Conservation (phyloP, 2,888 invertebrate genomes). For the Himalopsyche kuldschensis region DNA sequence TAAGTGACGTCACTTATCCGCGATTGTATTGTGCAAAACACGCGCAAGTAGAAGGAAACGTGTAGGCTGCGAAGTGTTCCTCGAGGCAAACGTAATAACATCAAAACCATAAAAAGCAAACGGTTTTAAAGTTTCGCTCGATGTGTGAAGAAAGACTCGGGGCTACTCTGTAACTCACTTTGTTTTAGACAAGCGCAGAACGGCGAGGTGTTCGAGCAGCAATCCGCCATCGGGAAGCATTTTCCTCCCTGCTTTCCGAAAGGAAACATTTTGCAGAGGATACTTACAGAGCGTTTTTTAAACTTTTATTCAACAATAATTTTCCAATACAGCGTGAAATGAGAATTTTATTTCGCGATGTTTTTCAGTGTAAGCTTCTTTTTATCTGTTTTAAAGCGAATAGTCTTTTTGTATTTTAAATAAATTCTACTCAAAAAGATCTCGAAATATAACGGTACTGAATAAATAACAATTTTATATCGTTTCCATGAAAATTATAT, state of each 20-base stretch:
- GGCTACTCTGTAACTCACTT: slow-evolving; percentile 4
- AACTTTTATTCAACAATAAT: background rate
- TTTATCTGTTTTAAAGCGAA: background rate
- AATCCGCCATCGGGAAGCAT: background rate
- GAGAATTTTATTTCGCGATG: background rate
- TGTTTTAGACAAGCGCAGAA: background rate
- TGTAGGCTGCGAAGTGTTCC: background rate
- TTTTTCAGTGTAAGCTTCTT: background rate
- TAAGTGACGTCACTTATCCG: background rate
- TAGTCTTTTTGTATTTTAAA: background rate
- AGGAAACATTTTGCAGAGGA: background rate
- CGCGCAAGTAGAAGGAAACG: background rate
- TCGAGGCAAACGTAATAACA: slow-evolving; percentile 13
- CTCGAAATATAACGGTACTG: no score
- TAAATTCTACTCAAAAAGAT: no score
- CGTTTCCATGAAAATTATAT: no score
- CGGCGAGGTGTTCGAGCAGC: background rate
- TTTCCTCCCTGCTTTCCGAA: background rate
- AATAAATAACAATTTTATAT: no score
- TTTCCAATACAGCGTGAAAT: background rate
- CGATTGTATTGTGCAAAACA: background rate
- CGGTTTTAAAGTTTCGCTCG: slow-evolving; percentile 20
- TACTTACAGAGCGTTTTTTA: background rate
- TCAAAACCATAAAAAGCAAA: slow-evolving; percentile 16
- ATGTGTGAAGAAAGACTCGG: slow-evolving; percentile 9